Evolutionary conservation across 2,888 invertebrate species (phyloP).

Genomic region (Eumerus sabulonum): DNA sequence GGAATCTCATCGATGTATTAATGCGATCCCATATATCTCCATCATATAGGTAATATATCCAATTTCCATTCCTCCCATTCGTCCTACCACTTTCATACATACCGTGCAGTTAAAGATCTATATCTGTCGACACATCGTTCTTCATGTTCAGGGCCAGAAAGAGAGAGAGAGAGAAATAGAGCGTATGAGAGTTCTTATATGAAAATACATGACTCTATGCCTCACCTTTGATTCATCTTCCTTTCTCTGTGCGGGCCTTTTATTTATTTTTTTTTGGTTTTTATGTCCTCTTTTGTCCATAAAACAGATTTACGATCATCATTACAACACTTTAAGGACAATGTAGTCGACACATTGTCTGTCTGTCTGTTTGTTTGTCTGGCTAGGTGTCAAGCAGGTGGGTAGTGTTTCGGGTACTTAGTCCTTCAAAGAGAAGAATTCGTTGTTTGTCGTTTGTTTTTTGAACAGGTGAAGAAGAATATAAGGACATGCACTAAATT

Average conservation of each 20-base stretch:
- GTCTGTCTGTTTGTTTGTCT: slow-evolving; percentile 3
- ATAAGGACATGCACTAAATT: too few species aligned
- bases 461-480: too few species aligned
- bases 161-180: too few species aligned
- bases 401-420: too few species aligned
- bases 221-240: slow-evolving; percentile 63
- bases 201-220: slow-evolving; percentile 57
- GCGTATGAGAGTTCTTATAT: slow-evolving; percentile 11
- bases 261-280: slow-evolving; percentile 27
- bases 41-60: slow-evolving; percentile 65
- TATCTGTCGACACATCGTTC: background rate
- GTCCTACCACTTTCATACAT: slow-evolving; percentile 6
- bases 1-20: slow-evolving; percentile 64
- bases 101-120: too few species aligned
- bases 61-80: slow-evolving; percentile 39
- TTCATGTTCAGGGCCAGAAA: too few species aligned
- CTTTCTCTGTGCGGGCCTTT: background rate
- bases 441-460: too few species aligned
- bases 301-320: slow-evolving; percentile 68
- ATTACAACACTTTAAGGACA: slow-evolving; percentile 63
- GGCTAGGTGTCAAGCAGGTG: too few species aligned
- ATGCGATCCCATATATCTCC: slow-evolving; percentile 60
- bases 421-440: too few species aligned
- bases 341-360: slow-evolving; percentile 39
- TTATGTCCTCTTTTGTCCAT: slow-evolving; percentile 66